These are phyloP conservation scores for Thalpophila matura DNA, from an alignment of 2,888 invertebrate species.

Conservation along the genomic window DNA sequence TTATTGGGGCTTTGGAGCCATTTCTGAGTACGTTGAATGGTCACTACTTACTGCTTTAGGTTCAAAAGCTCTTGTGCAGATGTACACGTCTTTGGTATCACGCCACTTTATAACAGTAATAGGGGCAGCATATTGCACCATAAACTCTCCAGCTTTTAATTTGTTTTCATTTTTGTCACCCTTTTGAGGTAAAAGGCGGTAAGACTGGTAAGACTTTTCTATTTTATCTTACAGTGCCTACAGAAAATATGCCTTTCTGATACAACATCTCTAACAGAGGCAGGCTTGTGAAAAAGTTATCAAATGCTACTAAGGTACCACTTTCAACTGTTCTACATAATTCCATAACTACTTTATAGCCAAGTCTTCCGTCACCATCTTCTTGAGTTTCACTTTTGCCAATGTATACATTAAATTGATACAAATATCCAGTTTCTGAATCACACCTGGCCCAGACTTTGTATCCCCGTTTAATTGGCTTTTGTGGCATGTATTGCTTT, in stretches of 20 bases:
- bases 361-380: conserved; percentile 25
- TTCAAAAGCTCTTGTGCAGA: conserved; percentile 39
- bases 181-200: conserved; percentile 35
- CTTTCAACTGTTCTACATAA: conserved; percentile 24
- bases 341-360: conserved; percentile 30
- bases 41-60: conserved; percentile 24
- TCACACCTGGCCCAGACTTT: conserved; percentile 24
- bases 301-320: conserved; percentile 22
- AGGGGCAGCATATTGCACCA: conserved; percentile 19
- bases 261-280: too few species aligned
- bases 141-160: conserved; percentile 31
- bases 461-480: conserved; percentile 25
- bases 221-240: conserved; percentile 20
- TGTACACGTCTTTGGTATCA: conserved; percentile 46
- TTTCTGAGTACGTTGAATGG: conserved; percentile 43
- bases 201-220: conserved; percentile 40
- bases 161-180: conserved; percentile 38
- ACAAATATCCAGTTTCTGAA: conserved; percentile 25
- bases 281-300: conserved; percentile 32
- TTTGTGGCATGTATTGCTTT: conserved; percentile 34
- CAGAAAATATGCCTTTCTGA: conserved; percentile 18
- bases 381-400: conserved; percentile 21
- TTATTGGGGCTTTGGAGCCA: conserved; percentile 35
- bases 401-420: conserved; percentile 29
- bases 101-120: conserved; percentile 37